Conservation (phyloP, 30 jellyfish, hydroid and myxozoan species). For the Rhopilema esculentum region DNA sequence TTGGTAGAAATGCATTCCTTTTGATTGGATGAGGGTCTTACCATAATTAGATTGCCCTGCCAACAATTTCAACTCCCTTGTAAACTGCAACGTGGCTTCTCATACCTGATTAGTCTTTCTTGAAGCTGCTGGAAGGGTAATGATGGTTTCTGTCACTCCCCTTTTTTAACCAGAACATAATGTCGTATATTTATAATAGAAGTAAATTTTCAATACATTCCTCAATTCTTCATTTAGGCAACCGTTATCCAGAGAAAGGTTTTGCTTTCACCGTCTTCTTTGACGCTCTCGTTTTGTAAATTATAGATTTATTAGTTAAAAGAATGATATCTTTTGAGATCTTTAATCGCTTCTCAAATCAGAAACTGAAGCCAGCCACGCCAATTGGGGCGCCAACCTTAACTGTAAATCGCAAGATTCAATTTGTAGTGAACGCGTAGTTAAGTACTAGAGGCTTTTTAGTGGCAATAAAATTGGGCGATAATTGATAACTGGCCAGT, state of each 20-base stretch:
- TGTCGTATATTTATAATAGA: too few species aligned
- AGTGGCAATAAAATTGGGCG: neutral
- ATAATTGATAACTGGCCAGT: neutral
- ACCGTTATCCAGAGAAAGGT: neutral
- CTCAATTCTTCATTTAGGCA: neutral
- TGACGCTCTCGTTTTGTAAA: neutral
- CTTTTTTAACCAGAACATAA: too few species aligned
- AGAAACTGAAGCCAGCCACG: conserved; percentile 33
- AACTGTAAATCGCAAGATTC: conserved; percentile 30
- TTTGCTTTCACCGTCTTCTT: neutral
- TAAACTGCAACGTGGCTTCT: too few species aligned
- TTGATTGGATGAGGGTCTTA: too few species aligned
- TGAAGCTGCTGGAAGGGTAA: too few species aligned
- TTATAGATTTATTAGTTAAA: neutral
- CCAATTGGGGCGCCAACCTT: conserved; percentile 51
- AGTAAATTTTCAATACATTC: too few species aligned
- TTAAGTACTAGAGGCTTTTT: neutral
- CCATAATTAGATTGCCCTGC: too few species aligned
- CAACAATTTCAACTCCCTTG: too few species aligned
- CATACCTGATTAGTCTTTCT: too few species aligned
- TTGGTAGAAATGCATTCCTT: too few species aligned
- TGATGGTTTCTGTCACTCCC: too few species aligned
- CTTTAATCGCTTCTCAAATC: conserved; percentile 21
- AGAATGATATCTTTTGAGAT: neutral
- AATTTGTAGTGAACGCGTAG: conserved; percentile 28